phyloP scores from a whole-genome alignment of 2,113 vertebrate species.

The Mionectes macconnelli region DNA sequence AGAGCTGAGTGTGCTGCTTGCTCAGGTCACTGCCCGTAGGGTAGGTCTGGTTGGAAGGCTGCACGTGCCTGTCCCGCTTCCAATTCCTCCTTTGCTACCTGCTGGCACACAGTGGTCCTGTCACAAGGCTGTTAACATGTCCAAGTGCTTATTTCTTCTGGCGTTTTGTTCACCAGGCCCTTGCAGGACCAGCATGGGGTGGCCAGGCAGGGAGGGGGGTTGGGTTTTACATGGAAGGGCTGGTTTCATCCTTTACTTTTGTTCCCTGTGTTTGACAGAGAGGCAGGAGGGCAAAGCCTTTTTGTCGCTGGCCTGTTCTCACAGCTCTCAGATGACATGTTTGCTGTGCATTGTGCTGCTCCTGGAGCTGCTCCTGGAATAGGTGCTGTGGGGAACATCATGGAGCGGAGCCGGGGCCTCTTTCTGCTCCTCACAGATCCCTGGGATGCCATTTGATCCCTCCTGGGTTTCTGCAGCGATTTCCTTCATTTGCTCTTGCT shows the following conservation, averaged over 20 bases:
- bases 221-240: background rate
- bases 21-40: background rate
- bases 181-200: background rate
- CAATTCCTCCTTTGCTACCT: rapidly evolving
- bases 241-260: background rate
- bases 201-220: background rate
- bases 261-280: background rate
- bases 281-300: background rate
- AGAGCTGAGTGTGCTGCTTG: too few species aligned
- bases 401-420: background rate
- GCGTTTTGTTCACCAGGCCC: background rate
- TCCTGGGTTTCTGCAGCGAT: background rate
- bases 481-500: background rate
- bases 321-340: background rate
- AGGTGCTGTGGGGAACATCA: background rate
- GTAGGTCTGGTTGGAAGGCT: background rate
- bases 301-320: background rate
- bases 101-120: background rate
- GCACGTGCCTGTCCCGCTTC: rapidly evolving
- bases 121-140: background rate
- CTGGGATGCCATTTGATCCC: background rate
- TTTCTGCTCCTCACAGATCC: background rate
- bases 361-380: background rate
- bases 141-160: background rate
- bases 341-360: background rate